Evolutionary conservation across 2,113 vertebrate species (phyloP).

Genomic region (Petrocephalus microphthalmus): DNA sequence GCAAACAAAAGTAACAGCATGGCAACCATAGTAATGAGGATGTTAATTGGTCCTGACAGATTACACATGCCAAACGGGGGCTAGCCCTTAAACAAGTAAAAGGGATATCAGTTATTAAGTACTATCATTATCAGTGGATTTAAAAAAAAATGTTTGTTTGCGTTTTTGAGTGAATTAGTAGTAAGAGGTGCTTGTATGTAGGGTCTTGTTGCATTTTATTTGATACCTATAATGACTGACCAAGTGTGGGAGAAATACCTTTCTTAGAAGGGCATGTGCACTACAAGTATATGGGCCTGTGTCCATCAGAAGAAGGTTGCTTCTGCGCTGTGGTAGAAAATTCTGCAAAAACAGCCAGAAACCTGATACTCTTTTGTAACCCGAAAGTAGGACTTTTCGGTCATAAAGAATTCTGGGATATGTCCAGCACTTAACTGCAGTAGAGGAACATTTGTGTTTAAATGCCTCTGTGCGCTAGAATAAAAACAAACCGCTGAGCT

Average conservation of each 20-base stretch:
- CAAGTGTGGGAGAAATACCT: background rate
- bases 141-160: conserved; percentile 18
- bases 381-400: conserved; percentile 27
- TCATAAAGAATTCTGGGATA: conserved; percentile 25
- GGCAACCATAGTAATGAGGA: conserved; percentile 59
- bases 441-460: conserved; percentile 16
- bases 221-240: background rate
- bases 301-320: conserved; percentile 48
- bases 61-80: conserved; percentile 49
- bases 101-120: conserved; percentile 41
- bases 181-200: conserved; percentile 11
- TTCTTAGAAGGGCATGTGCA: conserved; percentile 12
- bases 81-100: conserved; percentile 43
- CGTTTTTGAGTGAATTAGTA: background rate
- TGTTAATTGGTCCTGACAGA: conserved; percentile 63
- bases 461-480: conserved; percentile 14
- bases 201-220: conserved; percentile 21
- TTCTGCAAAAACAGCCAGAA: conserved; percentile 40
- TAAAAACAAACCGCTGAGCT: conserved; percentile 12
- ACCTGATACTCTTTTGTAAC: conserved; percentile 41
- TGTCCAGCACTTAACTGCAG: conserved; percentile 18
- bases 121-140: conserved; percentile 39
- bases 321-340: conserved; percentile 37
- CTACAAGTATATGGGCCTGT: conserved; percentile 39
- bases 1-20: conserved; percentile 42